Base-by-base conservation (phyloP, 2,888 invertebrate genomes). In the Dicycla oo region DNA sequence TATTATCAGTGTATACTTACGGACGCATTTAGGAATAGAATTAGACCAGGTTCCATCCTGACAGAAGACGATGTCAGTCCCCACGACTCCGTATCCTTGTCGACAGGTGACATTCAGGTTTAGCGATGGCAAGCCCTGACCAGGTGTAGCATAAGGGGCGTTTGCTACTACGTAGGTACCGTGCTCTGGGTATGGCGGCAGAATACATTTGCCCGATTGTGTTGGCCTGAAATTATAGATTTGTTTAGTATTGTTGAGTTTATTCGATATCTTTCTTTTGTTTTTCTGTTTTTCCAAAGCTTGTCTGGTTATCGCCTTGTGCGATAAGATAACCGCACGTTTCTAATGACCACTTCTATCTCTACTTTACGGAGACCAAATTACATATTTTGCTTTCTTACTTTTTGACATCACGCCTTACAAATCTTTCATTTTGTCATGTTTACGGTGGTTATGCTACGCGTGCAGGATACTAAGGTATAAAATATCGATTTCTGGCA, bases 141-240 rank as follows among this genome's bases (percentile, higher is more conserved):
- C 93, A 0, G 93, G 93, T 0, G 38, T 56, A 0, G 91, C 90
- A 34, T 79, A 75, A 1, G 90, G 88, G 0, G 83, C 73, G 38
- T 91, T 91, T 0, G 83, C 70, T 0, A 90, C 88, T 0, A 73
- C 72, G 75, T 93, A 94, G 0, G 77, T 80, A 0, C 93, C 94
- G 68, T 93, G 91, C 0, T 74, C 84, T 0, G 92, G 93, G 69
- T 88, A 89, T 0, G 88, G 83, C 0, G 94, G 94, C 0, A 94
- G 86, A 0, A 88, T 61, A 72, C 94, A 94, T 8, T 82, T 83
- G 0, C 91, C 91, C 0, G 82, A 58, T 10, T 70, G 75, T 23
- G 1, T 20, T 49, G 38, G 86, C 20, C 91, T 89, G 86, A 6
- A 81, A 75, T 40, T 11, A 0, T 6, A 60, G 15, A 20, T 30